Base-by-base conservation (phyloP, 2,888 invertebrate species). In the Ornithoptera alexandrae region DNA sequence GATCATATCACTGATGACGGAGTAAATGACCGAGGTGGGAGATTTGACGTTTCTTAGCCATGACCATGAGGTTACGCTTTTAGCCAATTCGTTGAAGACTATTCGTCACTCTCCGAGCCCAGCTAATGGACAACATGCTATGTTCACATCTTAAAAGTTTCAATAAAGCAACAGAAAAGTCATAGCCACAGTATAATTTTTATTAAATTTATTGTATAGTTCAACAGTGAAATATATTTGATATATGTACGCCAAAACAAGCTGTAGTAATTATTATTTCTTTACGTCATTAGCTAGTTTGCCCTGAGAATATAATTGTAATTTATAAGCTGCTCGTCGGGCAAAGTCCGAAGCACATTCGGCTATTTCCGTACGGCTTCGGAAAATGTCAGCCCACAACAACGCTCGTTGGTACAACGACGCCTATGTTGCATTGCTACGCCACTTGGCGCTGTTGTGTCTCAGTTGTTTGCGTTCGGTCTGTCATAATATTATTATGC, bases 331-430 rank as follows among this genome's bases (percentile, higher is more conserved):
- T 62, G 24, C 61, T n/a, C 50, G n/a, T 53, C 22, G 82, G 78
- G 76, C 86, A 85, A 86, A 85, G 87, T 86, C 83, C 84, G 84
- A 84, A 80, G 83, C 68, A 76, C 74, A 70, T 72, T 91, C 90
- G 91, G 81, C 59, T 73, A 74, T 84, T 84, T 88, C 83, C 91
- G 91, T 74, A 70, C 53, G 67, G 69, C 71, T 75, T 91, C 92
- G 92, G 81, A 72, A 46, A 71, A 71, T 76, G 69, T 90, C 89
- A 90, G 84, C 79, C 75, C 88, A 90, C 86, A 90, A 92, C 89
- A 90, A 84, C 82, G 80, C 72, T 73, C 72, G 68, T 70, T 73
- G 72, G 72, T 73, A 73, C 70, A 67, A 67, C 73, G 73, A 74
- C 67, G 76, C 68, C 72, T 72, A 61, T 68, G 72, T 66, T 74